Base-by-base conservation (phyloP, 2,888 invertebrate genomes). In the Drosophila acutilabella region DNA sequence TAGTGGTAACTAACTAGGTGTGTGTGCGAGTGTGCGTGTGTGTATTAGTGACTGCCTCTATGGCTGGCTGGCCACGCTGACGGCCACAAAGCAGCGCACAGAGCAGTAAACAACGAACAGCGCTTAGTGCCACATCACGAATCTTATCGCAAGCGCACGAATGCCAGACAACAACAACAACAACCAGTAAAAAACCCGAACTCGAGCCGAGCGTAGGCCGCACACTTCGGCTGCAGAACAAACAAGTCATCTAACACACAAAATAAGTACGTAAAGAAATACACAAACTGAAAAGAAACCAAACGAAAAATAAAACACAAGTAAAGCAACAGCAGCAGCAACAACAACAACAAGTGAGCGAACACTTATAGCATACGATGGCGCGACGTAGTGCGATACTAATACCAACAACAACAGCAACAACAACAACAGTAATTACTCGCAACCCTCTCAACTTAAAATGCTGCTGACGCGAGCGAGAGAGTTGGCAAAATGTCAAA, bases 91-190 rank as follows among this genome's bases (percentile, higher is more conserved):
- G 70, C 84, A 88, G 84, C 83, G 83, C 81, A 79, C 67, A 78
- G 77, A 81, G 79, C 80, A 87, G 85, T 85, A 87, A 85, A 85
- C 85, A 85, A 79, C 84, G 85, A 85, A 88, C 89, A 87, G 89
- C 85, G 85, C 85, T 88, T 85, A 85, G 89, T 89, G 86, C 88
- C 86, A 80, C 88, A 88, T 83, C 83, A 83, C 83, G 83, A 88
- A 88, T 83, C 83, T 83, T 83, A 83, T 83, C 83, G 83, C 88
- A 77, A 81, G 87, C 78, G 77, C 78, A 84, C 78, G 75, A 75
- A 81, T 64, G 79, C 53, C 52, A 58, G 40, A 59, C 60, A 72
- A 10, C 44, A 26, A n/a, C 56, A 40, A 14, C 54, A 60, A 74
- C 45, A 56, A 30, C 57, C 47, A 20, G 18, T 53, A 59, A 68